These are phyloP conservation scores for Sisor rabdophorus DNA, from an alignment of 2,113 vertebrate species.

Conservation along the genomic window DNA sequence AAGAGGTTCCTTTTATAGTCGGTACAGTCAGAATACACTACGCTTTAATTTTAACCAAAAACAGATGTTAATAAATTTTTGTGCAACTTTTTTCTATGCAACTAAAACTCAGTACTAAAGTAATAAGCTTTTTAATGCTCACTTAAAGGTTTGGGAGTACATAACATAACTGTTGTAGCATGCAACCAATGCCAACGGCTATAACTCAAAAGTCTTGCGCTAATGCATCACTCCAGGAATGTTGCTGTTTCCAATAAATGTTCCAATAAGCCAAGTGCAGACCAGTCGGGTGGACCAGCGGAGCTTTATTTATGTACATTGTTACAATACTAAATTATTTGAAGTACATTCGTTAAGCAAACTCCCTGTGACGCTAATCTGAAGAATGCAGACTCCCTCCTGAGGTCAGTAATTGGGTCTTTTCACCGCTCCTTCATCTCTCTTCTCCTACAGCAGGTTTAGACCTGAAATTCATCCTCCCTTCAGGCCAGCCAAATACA, in stretches of 20 bases:
- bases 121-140: constrained; percentile 24
- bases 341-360: constrained; percentile 79
- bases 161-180: constrained; percentile 8
- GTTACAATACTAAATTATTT: constrained; percentile 69
- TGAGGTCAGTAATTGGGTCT: constrained; percentile 81
- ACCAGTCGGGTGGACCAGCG: constrained; percentile 48
- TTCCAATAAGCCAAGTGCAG: constrained; percentile 62
- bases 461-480: constrained; percentile 77
- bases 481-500: constrained; percentile 74
- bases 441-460: constrained; percentile 77
- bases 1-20: not conserved
- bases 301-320: constrained; percentile 75
- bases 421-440: constrained; percentile 55
- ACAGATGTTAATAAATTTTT: constrained; percentile 47
- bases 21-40: constrained; percentile 5
- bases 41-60: constrained; percentile 48
- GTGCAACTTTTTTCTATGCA: constrained; percentile 8
- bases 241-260: constrained; percentile 75
- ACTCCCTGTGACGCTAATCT: constrained; percentile 80
- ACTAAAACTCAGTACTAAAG: constrained; percentile 25
- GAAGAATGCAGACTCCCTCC: constrained; percentile 80
- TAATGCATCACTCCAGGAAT: constrained; percentile 33
- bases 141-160: constrained; percentile 13
- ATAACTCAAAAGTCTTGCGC: constrained; percentile 12
- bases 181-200: constrained; percentile 18